Conservation (phyloP, 2,113 vertebrate genomes). For the Campylomormyrus tamandua region DNA sequence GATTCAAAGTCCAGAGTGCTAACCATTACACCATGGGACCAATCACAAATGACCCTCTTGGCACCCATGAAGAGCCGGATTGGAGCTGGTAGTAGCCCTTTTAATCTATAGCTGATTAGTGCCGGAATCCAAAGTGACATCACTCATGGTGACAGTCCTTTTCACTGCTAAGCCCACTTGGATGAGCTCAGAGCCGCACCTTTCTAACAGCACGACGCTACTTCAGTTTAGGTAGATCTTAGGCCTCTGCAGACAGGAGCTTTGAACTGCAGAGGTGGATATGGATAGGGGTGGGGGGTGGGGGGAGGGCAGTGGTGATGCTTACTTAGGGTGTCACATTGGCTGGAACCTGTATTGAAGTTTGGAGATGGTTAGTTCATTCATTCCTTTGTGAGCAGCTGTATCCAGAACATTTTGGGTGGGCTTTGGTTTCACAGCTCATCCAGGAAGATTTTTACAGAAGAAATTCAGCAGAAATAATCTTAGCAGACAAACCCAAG, state of each 20-base stretch:
- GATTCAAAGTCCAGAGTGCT: slow-evolving; percentile 79
- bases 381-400: not conserved
- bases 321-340: too few species aligned
- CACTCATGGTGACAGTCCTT: not conserved
- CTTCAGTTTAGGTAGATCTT: not conserved
- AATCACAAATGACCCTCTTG: fast-evolving
- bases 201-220: not conserved
- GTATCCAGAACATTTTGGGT: not conserved
- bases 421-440: not conserved
- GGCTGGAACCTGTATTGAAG: not conserved
- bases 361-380: not conserved
- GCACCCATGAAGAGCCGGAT: not conserved
- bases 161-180: not conserved
- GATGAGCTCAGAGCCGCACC: too few species aligned
- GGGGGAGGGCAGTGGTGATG: too few species aligned
- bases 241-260: not conserved
- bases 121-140: not conserved
- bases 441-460: not conserved
- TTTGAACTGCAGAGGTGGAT: not conserved
- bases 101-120: not conserved
- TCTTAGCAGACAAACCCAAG: not conserved
- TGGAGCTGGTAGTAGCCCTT: not conserved
- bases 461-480: not conserved
- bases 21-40: slow-evolving; percentile 61
- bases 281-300: not conserved